phyloP scores from a whole-genome alignment of 2,888 invertebrate species.

The Drymonia ruficornis region DNA sequence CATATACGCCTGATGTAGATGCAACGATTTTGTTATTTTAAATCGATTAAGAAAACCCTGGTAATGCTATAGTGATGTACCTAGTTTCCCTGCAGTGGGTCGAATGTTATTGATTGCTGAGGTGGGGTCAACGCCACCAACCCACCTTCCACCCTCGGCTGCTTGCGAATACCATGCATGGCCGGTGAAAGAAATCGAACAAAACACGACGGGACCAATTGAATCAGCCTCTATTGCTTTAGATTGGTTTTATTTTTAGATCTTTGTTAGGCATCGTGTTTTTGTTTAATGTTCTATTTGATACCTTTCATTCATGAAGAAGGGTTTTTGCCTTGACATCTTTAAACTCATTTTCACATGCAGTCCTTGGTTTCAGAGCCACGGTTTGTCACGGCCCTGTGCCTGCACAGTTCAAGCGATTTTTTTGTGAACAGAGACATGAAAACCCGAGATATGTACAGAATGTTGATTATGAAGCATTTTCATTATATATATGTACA shows the following conservation, averaged over 20 bases:
- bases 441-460: no score
- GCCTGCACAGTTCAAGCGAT: no score
- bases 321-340: no score
- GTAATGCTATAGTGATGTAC: not conserved
- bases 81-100: conserved; percentile 40
- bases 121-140: conserved; percentile 39
- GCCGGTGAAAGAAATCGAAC: conserved; percentile 51
- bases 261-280: conserved; percentile 9
- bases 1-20: no score
- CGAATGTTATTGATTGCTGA: conserved; percentile 67
- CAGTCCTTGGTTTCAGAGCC: no score
- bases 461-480: no score
- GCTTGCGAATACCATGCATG: conserved; percentile 62
- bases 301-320: no score
- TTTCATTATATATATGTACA: no score
- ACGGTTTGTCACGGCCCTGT: no score
- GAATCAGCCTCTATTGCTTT: conserved; percentile 19
- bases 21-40: no score
- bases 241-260: conserved; percentile 34
- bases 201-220: conserved; percentile 29
- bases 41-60: not conserved
- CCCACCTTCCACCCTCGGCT: conserved; percentile 47
- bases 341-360: no score
- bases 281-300: not conserved
- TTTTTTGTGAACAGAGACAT: no score